Evolutionary conservation across 2,113 vertebrate species (phyloP), one percentile per base, ranked within the genome.

Genomic region (Pterophyllum scalare): DNA sequence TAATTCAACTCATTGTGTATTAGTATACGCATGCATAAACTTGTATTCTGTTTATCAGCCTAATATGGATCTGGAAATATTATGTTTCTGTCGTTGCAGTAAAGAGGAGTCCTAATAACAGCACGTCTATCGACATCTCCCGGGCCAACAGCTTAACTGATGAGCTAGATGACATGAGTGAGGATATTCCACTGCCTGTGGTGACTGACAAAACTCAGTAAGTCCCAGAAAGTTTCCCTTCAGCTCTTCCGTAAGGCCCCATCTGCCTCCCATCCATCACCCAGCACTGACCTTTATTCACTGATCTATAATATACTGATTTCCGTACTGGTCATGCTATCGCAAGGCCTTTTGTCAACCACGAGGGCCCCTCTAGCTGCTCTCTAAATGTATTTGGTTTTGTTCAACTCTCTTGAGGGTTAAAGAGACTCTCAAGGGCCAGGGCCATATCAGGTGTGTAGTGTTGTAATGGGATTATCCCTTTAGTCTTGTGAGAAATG

Each of bases 71-170:
- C 17, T 54, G 2, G 14, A 40, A 17, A 3, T 46, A 2, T 19
- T n/a, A 10, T 33, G 22, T 15, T 2, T 24, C 2, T 86, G 77
- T 52, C 19, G 72, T 74, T 31, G 40, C 90, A 96, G 97, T 90
- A 15, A 96, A 85, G 89, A 95, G 86, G 72, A 61, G 1, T 58
- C 74, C 76, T 17, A 95, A 96, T 35, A 89, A 88, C 70, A 93
- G 87, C n/a, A 91, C 90, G 20, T 95, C 94, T 46, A 77, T 94
- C 4, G 95, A 96, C 83, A 94, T 97, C 75, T 96, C 96, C 20
- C 87, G 95, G 20, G 93, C 95, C 72, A 96, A 89, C 95, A 98
- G 97, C 90, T 93, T 97, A 40, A 94, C 92, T 0, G 97, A 97
- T 3, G 97, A 97, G 77, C 94, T 95, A 19, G 96, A 97, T 80